phyloP scores from a whole-genome alignment of 37 sponge, comb jelly and placozoan species.

The Hexactinellida sp. region DNA sequence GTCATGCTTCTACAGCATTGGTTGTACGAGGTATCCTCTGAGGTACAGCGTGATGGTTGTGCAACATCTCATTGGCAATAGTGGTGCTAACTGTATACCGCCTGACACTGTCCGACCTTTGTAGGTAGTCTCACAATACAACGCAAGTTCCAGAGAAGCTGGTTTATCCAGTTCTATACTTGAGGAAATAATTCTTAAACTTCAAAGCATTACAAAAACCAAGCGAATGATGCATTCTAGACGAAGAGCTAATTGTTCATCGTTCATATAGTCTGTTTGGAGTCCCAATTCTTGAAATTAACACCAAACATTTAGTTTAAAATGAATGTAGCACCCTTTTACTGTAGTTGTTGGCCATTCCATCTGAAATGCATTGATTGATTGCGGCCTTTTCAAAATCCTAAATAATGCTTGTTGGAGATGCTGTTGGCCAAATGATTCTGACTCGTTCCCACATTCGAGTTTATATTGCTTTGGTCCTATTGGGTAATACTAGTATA shows the following conservation, averaged over 20 bases:
- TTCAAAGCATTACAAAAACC: background rate
- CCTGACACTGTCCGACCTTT: background rate
- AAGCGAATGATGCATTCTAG: no score
- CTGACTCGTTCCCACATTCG: background rate
- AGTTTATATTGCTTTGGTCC: background rate
- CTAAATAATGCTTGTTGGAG: background rate
- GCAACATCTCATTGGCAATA: background rate
- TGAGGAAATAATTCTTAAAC: background rate
- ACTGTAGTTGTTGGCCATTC: background rate
- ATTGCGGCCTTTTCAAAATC: background rate
- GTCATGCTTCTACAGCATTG: background rate
- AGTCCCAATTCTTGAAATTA: background rate
- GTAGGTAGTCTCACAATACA: background rate
- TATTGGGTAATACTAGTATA: slow-evolving; percentile 6
- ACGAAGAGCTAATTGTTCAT: no score
- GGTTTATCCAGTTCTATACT: background rate
- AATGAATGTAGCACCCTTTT: background rate
- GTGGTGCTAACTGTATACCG: background rate
- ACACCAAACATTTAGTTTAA: background rate
- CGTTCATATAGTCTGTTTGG: background rate
- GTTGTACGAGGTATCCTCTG: background rate
- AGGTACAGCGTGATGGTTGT: background rate
- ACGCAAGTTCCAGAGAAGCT: background rate
- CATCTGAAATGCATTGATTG: background rate
- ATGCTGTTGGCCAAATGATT: background rate